Conservation (phyloP, 1,140 invertebrate species). For the Limonius californicus region DNA sequence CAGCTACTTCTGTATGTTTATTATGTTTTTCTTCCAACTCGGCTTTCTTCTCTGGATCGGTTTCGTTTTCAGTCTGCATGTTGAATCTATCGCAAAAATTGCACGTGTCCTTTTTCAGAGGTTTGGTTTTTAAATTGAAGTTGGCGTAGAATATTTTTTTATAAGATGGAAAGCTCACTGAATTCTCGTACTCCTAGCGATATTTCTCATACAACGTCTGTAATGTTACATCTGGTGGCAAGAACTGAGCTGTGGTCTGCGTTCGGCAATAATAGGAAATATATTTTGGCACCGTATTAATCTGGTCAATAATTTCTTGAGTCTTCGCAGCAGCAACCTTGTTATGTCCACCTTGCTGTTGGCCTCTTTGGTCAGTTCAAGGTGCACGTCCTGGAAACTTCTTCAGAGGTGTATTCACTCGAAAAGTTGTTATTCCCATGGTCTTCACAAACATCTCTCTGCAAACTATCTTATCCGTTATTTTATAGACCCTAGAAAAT, state of each 20-base stretch:
- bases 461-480: neutral
- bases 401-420: neutral
- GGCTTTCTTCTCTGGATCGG: slow-evolving; percentile 2
- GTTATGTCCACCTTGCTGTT: too few relatives aligned
- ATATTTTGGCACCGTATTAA: slow-evolving; percentile 17
- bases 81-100: slow-evolving; percentile 19
- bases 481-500: neutral
- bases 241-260: slow-evolving; percentile 12
- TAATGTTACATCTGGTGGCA: slow-evolving; percentile 15
- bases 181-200: neutral
- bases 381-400: neutral
- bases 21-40: neutral
- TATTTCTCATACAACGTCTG: slow-evolving; percentile 21
- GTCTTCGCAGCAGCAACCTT: too few relatives aligned
- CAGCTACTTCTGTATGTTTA: slow-evolving; percentile 8
- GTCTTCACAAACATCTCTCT: neutral
- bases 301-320: too few relatives aligned
- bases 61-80: neutral
- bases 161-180: slow-evolving; percentile 15
- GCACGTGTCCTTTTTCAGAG: slow-evolving; percentile 22
- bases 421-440: neutral
- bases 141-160: slow-evolving; percentile 13
- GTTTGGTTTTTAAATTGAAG: slow-evolving; percentile 21
- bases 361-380: too few relatives aligned
- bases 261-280: slow-evolving; percentile 12